Evolutionary conservation across 2,888 invertebrate species (phyloP), one percentile per base, ranked within the genome.

Genomic region (Scrobipalpa costella): DNA sequence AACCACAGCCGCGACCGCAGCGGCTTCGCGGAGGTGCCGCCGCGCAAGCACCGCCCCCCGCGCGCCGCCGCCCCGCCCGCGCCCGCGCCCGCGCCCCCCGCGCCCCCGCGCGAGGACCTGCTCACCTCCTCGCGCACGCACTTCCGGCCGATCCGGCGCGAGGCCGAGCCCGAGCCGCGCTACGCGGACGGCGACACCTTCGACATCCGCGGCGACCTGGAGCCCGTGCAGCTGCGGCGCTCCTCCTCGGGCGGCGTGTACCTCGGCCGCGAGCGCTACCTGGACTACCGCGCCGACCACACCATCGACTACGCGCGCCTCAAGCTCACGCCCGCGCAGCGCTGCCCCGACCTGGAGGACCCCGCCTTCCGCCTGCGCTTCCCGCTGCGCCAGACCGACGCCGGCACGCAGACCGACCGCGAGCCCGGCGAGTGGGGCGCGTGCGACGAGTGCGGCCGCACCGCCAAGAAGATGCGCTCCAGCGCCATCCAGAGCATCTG

Each of bases 81-180:
- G 81, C 81, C 49, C 73, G 21, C 64, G 65, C 7, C 69, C 61
- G 63, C 66, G 40, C 66, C 65, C 62, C 63, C 60, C 61, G 62
- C 67, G 44, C 75, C 64, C 67, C 94, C 75, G 69, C 92, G 93
- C 71, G 96, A 96, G 78, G 95, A 96, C 84, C 86, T 96, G 71
- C 91, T 96, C 67, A 95, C 95, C 17, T 95, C 97, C 7, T 92
- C 94, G 68, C 94, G 94, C 69, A 97, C 96, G 65, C 97, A 97
- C 87, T 97, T 97, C 89, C 94, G 94, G 70, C 97, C 97, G 15
- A 97, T 97, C 72, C 93, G 94, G 73, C 93, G 93, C 73, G 92
- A 92, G 69, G 71, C 79, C 58, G 83, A 83, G 49, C 81, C 83
- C 60, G 84, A 81, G 66, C 66, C 81, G 77, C 84, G 84, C 61